Evolutionary conservation across 1,140 invertebrate genomes (phyloP), one percentile per base, ranked within the genome.

Genomic region (Ceratina australensis): DNA sequence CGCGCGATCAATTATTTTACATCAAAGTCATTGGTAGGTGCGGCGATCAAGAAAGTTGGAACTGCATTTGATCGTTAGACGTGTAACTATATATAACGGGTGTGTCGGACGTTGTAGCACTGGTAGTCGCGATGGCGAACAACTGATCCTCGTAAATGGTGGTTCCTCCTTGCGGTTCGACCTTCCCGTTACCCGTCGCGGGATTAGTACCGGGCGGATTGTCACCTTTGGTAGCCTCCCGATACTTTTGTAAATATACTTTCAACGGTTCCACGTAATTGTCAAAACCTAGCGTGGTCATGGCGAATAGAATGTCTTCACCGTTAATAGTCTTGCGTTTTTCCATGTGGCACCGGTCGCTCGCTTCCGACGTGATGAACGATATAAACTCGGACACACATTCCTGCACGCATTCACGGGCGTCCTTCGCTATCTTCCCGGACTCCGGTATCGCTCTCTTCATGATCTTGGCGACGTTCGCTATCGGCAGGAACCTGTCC

Each of bases 361-460:
- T 98, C 0, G 98, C 98, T 93, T 99, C 99, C 88, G 98, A 99
- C 0, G 99, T 99, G 63, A 99, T 98, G 89, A 99, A 99, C 82
- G 98, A 99, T 87, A 99, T 99, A 89, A 99, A 99, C 90, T 99
- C 99, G 0, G 98, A 99, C 52, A 99, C 98, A 93, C 99, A 99
- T 92, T 99, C 99, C 92, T 99, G 99, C 22, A 99, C 97, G 93
- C 98, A 99, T 93, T 99, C 99, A 84, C 99, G 95, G 0, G 99
- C 98, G 93, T 99, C 99, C 94, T 99, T 99, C 0, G 99, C 98
- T 87, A 99, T 99, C 94, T 99, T 99, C 87, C 98, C 99, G 84
- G 96, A 96, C 80, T 97, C 96, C 7, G 99, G 99, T 84, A 99
- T 98, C 7, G 98, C 97, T 89, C 97, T 95, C 92, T 99, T 99